phyloP scores from a whole-genome alignment of 2,113 vertebrate genomes.

The Argyrosomus japonicus region DNA sequence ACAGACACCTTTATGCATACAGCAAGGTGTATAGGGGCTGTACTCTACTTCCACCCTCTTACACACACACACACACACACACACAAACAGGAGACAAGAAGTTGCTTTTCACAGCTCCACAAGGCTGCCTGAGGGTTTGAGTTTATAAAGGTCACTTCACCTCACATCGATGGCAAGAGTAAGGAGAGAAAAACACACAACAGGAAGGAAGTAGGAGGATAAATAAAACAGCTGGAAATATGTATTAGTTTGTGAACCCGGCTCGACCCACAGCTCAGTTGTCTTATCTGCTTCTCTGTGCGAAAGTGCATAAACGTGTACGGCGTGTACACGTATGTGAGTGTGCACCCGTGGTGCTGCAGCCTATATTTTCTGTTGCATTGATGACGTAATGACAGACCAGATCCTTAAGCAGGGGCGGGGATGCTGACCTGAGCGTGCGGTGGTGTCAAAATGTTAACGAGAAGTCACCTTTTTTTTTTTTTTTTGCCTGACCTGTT shows the following conservation, averaged over 20 bases:
- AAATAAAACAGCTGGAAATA: constrained; percentile 31
- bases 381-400: neutral
- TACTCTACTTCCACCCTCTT: neutral
- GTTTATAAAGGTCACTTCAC: constrained; percentile 42
- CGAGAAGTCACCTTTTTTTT: neutral
- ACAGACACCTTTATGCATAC: neutral
- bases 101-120: constrained; percentile 30
- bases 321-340: neutral
- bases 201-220: neutral
- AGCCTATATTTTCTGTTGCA: neutral
- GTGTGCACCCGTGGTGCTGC: neutral
- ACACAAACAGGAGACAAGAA: constrained; percentile 5
- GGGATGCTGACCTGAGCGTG: neutral
- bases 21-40: neutral
- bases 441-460: neutral
- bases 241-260: neutral
- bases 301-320: neutral
- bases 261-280: neutral
- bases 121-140: constrained; percentile 33
- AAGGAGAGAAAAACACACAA: neutral
- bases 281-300: neutral
- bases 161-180: constrained; percentile 18
- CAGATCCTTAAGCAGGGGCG: neutral
- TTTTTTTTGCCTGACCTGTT: neutral
- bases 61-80: neutral